A percentile compares a stretch with the other conserved stretches of the same genome.
These are phyloP conservation scores for Pyrgilauda ruficollis DNA, from an alignment of 2,113 vertebrate genomes.

Conservation along the genomic window DNA sequence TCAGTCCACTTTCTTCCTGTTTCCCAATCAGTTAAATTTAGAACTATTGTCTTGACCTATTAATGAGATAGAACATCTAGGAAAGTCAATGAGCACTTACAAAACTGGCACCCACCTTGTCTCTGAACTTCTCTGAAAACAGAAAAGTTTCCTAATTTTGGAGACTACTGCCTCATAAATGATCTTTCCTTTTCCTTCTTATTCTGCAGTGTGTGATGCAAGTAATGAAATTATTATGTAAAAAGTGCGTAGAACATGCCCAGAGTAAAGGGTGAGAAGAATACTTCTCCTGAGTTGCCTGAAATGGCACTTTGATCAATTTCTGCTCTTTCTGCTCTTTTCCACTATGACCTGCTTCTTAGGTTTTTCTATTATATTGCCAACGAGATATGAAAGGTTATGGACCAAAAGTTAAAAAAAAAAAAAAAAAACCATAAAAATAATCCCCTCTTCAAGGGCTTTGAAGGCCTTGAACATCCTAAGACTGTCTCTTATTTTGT, in stretches of 20 bases:
- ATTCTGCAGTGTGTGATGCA: neutral
- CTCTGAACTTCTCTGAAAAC: constrained; percentile 4
- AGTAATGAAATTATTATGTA: neutral
- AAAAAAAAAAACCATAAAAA: neutral
- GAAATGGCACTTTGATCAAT: neutral
- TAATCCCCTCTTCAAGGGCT: neutral
- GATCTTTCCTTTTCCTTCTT: neutral
- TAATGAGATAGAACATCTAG: constrained; percentile 65
- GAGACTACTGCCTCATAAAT: neutral
- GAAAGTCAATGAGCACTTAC: constrained; percentile 61
- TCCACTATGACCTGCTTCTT: neutral
- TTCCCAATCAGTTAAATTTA: constrained; percentile 75
- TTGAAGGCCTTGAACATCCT: neutral
- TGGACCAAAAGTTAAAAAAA: neutral
- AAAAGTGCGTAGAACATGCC: neutral
- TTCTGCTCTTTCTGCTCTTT: neutral
- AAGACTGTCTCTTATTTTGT: neutral
- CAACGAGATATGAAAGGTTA: neutral
- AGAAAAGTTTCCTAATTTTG: neutral
- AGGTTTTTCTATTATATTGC: neutral
- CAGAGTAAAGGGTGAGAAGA: neutral
- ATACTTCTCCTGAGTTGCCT: neutral
- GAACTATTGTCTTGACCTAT: constrained; percentile 70
- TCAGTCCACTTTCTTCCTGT: constrained; percentile 75
- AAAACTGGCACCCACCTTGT: constrained; percentile 31